Evolutionary conservation across 2,797 vertebrate genomes (phyloP), one percentile per base, ranked within the genome.

Genomic region (Sphenopsis melanotis): DNA sequence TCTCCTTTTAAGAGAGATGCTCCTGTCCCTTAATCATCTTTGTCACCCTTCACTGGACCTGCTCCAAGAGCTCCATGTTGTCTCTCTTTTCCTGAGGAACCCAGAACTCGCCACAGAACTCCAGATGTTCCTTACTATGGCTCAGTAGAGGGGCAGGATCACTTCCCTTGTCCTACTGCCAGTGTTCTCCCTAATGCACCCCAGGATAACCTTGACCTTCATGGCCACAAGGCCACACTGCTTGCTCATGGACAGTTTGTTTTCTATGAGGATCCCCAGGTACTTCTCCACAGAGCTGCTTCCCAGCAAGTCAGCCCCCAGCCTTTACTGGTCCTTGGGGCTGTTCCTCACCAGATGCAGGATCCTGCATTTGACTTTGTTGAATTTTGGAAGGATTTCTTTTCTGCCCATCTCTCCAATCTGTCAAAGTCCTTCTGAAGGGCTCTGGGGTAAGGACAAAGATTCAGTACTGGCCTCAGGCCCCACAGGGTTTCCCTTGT

Each of bases 401-500:
- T 36, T 18, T 47, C 53, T 75, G 18, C 19, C 10, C 9, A 29
- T 24, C 4, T 49, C 27, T 82, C 26, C 27, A 61, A 17, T 4
- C 9, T 23, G 12, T 22, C 26, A 34, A 53, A 10, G 21, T 26
- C 10, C 10, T 46, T 53, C 47, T 55, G 41, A 53, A 60, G 18
- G 26, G 12, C 7, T 27, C 15, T 9, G 18, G 39, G 6, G 3
- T 36, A 60, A 53, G 63, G 55, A 53, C 24, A 46, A 52, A 52
- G 23, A 37, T 12, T 19, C 26, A 27, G 8, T 5, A 29, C n/a
- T 2, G 0, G 3, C 27, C 27, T n/a, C 19, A 44, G 1, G 3
- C 15, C 32, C 9, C 13, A 39, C 29, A 53, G 15, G 11, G 1
- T 30, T 53, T 23, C 11, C 7, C 16, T 39, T 44, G n/a, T 12